Percentiles rank a stretch among this genome's conserved stretches.
phyloP scores from a whole-genome alignment of 2,797 vertebrate genomes.

The Acridotheres tristis region DNA sequence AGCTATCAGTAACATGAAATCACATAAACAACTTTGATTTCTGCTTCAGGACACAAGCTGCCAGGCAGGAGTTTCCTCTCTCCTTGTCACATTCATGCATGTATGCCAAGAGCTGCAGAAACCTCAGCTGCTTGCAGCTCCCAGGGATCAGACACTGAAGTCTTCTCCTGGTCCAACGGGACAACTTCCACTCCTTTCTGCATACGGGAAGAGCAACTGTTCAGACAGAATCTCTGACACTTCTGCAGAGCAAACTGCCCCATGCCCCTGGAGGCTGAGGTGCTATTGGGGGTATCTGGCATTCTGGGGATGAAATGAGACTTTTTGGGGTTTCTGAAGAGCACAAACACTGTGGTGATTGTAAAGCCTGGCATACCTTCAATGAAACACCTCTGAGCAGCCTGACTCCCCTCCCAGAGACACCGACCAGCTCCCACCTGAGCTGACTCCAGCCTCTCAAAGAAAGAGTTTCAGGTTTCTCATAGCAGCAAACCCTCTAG shows the following conservation, averaged over 20 bases:
- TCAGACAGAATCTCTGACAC: neutral
- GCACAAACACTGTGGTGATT: neutral
- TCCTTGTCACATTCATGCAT: neutral
- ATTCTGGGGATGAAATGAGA: neutral
- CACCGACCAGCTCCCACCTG: neutral
- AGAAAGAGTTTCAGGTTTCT: neutral
- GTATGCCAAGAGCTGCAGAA: neutral
- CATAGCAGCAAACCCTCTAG: neutral
- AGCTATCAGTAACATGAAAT: neutral
- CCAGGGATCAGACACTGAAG: neutral
- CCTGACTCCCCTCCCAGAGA: neutral
- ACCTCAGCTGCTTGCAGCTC: neutral
- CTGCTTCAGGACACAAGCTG: neutral
- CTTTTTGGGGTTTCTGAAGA: neutral
- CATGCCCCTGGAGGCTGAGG: neutral
- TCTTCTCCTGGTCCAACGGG: rapidly evolving
- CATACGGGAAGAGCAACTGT: neutral
- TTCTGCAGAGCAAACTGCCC: neutral
- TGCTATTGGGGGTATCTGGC: neutral
- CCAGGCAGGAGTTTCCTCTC: neutral
- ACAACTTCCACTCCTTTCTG: neutral
- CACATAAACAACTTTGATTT: neutral
- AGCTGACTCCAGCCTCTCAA: neutral
- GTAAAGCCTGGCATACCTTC: neutral
- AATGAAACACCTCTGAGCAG: neutral